Evolutionary conservation across 2,888 invertebrate genomes (phyloP).

Genomic region (Netelia fuscicornis): DNA sequence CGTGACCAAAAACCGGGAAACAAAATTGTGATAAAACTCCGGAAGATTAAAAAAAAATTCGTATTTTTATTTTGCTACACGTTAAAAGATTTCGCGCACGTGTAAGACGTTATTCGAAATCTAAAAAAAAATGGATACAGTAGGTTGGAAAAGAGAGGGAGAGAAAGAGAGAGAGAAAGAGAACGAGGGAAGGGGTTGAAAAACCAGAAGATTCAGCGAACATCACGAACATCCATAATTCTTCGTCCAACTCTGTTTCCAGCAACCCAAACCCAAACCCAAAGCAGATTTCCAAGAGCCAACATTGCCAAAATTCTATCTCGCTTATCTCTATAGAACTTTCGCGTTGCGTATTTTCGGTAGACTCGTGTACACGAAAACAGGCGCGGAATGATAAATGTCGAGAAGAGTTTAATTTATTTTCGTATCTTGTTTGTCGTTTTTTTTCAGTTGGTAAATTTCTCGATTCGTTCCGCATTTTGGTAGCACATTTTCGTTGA

Average conservation of each 20-base stretch:
- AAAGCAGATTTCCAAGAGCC: constrained; percentile 30
- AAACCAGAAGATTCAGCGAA: constrained; percentile 35
- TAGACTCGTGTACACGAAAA: not conserved
- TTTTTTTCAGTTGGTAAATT: not conserved
- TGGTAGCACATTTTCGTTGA: constrained; percentile 1
- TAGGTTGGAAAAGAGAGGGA: not conserved
- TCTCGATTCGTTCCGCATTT: constrained; percentile 37
- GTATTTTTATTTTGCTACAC: constrained; percentile 16
- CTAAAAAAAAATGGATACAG: not conserved
- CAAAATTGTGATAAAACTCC: constrained; percentile 13
- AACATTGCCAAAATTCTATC: not conserved
- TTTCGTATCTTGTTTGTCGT: not conserved
- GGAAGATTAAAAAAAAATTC: constrained; percentile 12
- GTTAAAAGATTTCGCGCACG: constrained; percentile 25
- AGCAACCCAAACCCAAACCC: constrained; percentile 8
- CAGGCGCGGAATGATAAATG: constrained; percentile 17
- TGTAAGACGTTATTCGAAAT: constrained; percentile 41
- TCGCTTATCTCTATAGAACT: not conserved
- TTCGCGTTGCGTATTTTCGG: too few species aligned
- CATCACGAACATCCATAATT: constrained; percentile 60
- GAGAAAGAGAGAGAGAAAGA: constrained; percentile 5
- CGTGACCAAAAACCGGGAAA: not conserved
- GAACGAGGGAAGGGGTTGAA: constrained; percentile 5
- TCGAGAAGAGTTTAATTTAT: constrained; percentile 33
- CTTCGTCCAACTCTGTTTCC: constrained; percentile 37